These are phyloP conservation scores for Andrena fulva DNA, from an alignment of 2,888 invertebrate genomes.

Conservation along the genomic window DNA sequence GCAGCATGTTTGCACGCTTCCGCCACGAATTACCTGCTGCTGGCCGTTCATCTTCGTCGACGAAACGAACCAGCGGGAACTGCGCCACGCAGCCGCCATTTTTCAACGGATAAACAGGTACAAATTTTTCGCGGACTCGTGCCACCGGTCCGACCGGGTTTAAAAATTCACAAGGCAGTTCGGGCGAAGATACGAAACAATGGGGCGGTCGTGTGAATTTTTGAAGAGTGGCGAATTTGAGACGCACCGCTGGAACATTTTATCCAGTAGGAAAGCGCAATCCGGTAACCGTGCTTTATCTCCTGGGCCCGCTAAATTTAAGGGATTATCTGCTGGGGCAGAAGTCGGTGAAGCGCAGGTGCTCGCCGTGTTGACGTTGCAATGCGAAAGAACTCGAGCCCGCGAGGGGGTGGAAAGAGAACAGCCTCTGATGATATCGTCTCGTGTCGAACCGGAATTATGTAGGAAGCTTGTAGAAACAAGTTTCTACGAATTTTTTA, in stretches of 20 bases:
- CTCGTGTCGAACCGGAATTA: background rate
- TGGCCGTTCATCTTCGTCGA: constrained; percentile 51
- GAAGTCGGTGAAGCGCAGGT: constrained; percentile 43
- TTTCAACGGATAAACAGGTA: constrained; percentile 60
- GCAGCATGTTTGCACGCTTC: background rate
- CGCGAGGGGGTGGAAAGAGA: background rate
- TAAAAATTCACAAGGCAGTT: constrained; percentile 59
- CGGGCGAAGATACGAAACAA: constrained; percentile 53
- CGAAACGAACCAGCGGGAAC: constrained; percentile 38
- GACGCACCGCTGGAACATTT: constrained; percentile 52
- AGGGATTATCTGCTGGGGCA: constrained; percentile 45
- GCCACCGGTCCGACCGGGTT: constrained; percentile 44
- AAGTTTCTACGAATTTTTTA: background rate
- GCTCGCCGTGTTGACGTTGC: constrained; percentile 32
- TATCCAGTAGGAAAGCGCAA: constrained; percentile 45
- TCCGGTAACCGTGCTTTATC: constrained; percentile 57
- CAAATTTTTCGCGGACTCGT: constrained; percentile 54
- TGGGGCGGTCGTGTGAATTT: constrained; percentile 60
- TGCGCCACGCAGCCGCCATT: constrained; percentile 51
- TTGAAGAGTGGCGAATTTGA: constrained; percentile 58
- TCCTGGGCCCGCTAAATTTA: constrained; percentile 51
- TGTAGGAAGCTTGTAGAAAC: background rate
- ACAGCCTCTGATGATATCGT: background rate
- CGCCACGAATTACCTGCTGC: constrained; percentile 14
- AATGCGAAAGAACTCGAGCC: constrained; percentile 6